These are phyloP conservation scores for Acleris laterana DNA, from an alignment of 2,888 invertebrate genomes.

Conservation along the genomic window DNA sequence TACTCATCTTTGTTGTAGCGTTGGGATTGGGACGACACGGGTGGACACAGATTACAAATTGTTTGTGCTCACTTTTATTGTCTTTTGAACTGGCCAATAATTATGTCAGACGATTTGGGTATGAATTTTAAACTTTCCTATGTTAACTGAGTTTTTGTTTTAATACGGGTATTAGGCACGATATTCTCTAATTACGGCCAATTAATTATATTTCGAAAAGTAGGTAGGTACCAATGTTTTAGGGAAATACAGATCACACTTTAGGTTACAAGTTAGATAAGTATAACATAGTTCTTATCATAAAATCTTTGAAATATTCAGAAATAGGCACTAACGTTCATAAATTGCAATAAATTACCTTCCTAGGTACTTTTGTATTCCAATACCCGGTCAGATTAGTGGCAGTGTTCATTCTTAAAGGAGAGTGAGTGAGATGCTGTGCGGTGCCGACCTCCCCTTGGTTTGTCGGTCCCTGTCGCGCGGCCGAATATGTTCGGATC, in stretches of 20 bases:
- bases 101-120: background rate
- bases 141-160: too few species aligned
- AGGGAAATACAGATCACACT: too few species aligned
- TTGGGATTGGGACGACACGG: slow-evolving; percentile 12
- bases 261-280: too few species aligned
- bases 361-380: too few species aligned
- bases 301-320: too few species aligned
- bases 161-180: too few species aligned
- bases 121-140: too few species aligned
- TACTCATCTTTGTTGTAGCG: slow-evolving; percentile 45
- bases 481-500: slow-evolving; percentile 79
- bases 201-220: too few species aligned
- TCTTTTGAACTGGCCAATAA: slow-evolving; percentile 20
- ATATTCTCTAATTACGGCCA: too few species aligned
- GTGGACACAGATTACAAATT: slow-evolving; percentile 27
- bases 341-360: background rate
- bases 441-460: slow-evolving; percentile 49
- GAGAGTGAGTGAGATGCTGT: slow-evolving; percentile 51
- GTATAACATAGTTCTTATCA: too few species aligned
- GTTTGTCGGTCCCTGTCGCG: slow-evolving; percentile 66
- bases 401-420: slow-evolving; percentile 38
- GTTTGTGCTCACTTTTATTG: slow-evolving; percentile 32
- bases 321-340: too few species aligned
- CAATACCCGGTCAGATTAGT: slow-evolving; percentile 10
- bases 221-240: too few species aligned